Conservation (phyloP, 2,797 vertebrate species). For the Yasuhikotakia modesta region DNA sequence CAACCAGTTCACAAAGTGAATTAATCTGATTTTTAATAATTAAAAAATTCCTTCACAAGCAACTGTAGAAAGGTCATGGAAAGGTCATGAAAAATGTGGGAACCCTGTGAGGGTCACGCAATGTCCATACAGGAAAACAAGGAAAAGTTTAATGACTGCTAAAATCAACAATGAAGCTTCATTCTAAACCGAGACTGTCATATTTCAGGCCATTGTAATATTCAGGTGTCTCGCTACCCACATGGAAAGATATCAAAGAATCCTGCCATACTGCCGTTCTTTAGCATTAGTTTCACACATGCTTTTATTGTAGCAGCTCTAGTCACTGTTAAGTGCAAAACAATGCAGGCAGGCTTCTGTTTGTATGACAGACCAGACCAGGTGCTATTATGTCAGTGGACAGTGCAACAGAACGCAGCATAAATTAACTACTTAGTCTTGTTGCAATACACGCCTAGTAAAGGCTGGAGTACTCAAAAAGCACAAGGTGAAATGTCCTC, state of each 20-base stretch:
- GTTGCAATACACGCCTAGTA: slow-evolving; percentile 6
- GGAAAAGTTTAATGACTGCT: background rate
- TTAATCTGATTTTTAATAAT: background rate
- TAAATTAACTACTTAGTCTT: slow-evolving; percentile 13
- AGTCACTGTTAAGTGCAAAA: slow-evolving; percentile 1
- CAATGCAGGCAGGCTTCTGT: slow-evolving; percentile 8
- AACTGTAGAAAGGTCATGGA: background rate
- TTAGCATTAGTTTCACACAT: background rate
- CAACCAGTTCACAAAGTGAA: slow-evolving; percentile 3
- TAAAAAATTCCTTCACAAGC: background rate
- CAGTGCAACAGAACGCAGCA: background rate
- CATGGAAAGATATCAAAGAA: background rate
- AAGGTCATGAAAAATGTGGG: background rate
- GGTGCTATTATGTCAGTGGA: slow-evolving; percentile 30
- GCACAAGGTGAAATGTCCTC: slow-evolving; percentile 7
- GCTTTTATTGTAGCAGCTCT: background rate
- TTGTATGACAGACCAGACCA: slow-evolving; percentile 8
- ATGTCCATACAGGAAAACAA: background rate
- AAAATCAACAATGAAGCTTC: background rate
- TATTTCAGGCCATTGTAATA: background rate
- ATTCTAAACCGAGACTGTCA: background rate
- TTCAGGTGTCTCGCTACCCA: slow-evolving; percentile 7
- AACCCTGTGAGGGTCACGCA: background rate
- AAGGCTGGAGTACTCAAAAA: slow-evolving; percentile 27
- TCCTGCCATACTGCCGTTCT: background rate